phyloP scores from a whole-genome alignment of 2,797 vertebrate species.

The Pipistrellus pygmaeus region DNA sequence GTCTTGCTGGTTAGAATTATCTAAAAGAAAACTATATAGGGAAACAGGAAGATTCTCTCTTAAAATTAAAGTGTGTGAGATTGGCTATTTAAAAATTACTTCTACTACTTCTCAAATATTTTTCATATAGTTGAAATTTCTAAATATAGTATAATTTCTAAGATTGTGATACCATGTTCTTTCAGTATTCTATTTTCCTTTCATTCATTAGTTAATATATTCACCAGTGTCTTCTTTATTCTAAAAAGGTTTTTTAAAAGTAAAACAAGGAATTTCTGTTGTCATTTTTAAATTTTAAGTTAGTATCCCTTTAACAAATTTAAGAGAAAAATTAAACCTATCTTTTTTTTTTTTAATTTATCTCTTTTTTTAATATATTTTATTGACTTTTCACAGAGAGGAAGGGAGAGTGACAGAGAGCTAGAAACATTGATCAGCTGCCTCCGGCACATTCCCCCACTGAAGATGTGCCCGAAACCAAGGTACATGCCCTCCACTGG shows the following conservation, averaged over 20 bases:
- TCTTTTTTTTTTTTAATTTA: background rate
- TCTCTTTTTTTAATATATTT: too few species aligned
- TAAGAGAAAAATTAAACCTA: background rate
- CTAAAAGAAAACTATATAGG: background rate
- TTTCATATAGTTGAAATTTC: constrained; percentile 10
- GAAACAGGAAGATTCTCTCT: background rate
- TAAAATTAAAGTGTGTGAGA: background rate
- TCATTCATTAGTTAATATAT: background rate
- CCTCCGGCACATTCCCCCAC: too few species aligned
- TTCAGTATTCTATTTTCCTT: background rate
- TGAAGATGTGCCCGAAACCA: too few species aligned
- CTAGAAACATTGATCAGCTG: too few species aligned
- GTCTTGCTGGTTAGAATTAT: background rate
- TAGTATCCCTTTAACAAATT: constrained; percentile 18
- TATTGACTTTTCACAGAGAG: too few species aligned
- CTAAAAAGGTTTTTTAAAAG: background rate
- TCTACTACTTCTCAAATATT: background rate
- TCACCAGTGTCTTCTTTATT: background rate
- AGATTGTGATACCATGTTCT: background rate
- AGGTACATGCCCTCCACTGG: too few species aligned
- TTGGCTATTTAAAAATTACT: background rate
- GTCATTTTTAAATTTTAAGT: constrained; percentile 25
- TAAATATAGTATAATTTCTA: background rate
- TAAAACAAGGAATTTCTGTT: background rate
- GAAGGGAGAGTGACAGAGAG: too few species aligned